Base-by-base conservation (phyloP, 2,113 vertebrate species). In the Chunga burmeisteri region DNA sequence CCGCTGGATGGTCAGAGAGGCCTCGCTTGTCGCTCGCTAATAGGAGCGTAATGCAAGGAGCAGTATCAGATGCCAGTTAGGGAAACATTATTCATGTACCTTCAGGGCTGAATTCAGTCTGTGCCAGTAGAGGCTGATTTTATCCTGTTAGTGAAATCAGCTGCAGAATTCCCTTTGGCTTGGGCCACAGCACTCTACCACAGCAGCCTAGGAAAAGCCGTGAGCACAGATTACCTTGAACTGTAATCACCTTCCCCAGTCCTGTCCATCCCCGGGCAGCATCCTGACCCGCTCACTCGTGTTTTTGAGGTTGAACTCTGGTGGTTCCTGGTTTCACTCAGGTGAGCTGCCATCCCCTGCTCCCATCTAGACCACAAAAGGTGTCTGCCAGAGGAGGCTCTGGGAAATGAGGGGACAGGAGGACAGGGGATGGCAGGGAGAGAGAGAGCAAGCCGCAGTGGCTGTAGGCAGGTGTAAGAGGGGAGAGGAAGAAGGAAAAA, bases 1-100 rank as follows among this genome's bases (percentile, higher is more conserved):
- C 17, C 18, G 2, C 59, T 10, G 63, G 42, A 19, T 0, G 6
- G 46, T 58, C 50, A 56, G 75, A 88, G 85, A 44, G 70, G 88
- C 79, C 71, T 71, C 0, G 0, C 16, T 14, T 6, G 16, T 62
- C 53, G 38, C 72, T 70, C 0, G 1, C 36, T 80, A 11, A 26
- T 7, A 42, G 62, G 32, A 80, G 38, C 0, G 0, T n/a, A 75
- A 75, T 10, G 26, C 56, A 40, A 72, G 66, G 56, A 96, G 70
- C 47, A n/a, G 10, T 4, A 34, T 38, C 53, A 70, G 75, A 21
- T 80, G 40, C 85, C 85, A 55, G 29, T 25, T 44, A 27, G 11
- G 50, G 55, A 68, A 68, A 79, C 21, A 32, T 83, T 40, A 70
- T 74, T 92, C 27, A 30, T 81, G 8, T 10, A 49, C 79, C 86